Base-by-base conservation (phyloP, 2,888 invertebrate genomes). In the Andrena haemorrhoa region DNA sequence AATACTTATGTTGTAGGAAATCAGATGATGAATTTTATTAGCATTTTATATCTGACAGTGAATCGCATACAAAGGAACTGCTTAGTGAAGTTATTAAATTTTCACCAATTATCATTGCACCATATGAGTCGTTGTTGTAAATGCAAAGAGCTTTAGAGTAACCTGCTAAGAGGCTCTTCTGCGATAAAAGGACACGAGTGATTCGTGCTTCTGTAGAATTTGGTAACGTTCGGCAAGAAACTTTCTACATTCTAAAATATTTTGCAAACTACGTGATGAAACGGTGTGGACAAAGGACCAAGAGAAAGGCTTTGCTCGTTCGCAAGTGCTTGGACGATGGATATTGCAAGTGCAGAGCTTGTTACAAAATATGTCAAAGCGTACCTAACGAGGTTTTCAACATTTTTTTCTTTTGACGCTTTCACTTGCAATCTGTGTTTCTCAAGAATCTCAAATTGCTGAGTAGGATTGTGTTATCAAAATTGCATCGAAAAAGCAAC, bases 261-360 rank as follows among this genome's bases (percentile, higher is more conserved):
- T 16, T 41, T 41, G 16, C 16, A 41, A 41, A 16, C 41, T 41
- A 69, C 69, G 7, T 35, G 33, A 75, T 35, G 10, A 49, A 75
- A 63, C 53, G 77, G 53, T 33, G 33, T 49, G 53, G 35, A 56
- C 68, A 60, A 72, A 77, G 77, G 77, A 72, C 60, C 73, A 70
- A 65, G 64, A 64, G 64, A 56, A 26, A 68, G 35, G 73, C 68
- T 76, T 63, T 53, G 58, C 51, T 33, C 53, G 70, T 56, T 65
- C n/a, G 66, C 56, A 65, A 29, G 72, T 82, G 68, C 58, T 73
- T 72, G 33, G 77, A 35, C 56, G n/a, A 49, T 53, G 68, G 71
- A 49, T 77, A 77, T 35, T 61, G 53, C 53, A 33, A 56, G 49
- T 58, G 64, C 64, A 65, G 53, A n/a, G 74, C 51, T 69, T 31